Evolutionary conservation across 1,140 invertebrate species (phyloP), one percentile per base, ranked within the genome.

Genomic region (Ganaspis sp.): DNA sequence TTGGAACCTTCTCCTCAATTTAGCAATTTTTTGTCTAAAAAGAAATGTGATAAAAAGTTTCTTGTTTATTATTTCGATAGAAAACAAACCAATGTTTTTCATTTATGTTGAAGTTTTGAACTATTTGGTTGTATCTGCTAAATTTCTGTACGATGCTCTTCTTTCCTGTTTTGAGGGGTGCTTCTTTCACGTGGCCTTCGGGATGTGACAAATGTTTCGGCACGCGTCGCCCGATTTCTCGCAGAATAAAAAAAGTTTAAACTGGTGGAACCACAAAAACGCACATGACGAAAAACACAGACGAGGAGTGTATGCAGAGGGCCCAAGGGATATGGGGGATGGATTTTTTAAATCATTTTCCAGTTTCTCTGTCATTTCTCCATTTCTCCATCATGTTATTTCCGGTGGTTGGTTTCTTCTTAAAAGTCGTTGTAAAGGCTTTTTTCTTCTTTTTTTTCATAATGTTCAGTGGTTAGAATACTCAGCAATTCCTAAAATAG

Each of bases 201-300:
- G 23, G 58, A 64, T 12, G 58, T 64, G 58, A 64, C 58, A 64
- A 64, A 64, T 64, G 58, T 64, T 64, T 64, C 58, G 58, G 58
- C 58, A 64, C 58, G 58, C 58, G 58, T 64, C 58, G 58, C 58
- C 26, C 23, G 58, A 64, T 29, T 64, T 64, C 58, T 64, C 26
- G 5, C 58, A 58, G 58, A 64, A 29, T 64, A 29, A 29, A 64
- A 64, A 64, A 64, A 64, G 26, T 64, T 29, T 9, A 64, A 29
- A 29, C 23, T 64, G 54, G 23, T 64, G 29, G 58, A 64, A 29
- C 58, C 58, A 64, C 58, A 64, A 64, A 58, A 64, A 64, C 58
- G 58, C 23, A 34, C 15, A 64, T 64, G 58, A 64, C 58, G 58
- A 64, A 64, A 64, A 64, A 64, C 58, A 64, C 58, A 64, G 29